Evolutionary conservation across 2,797 vertebrate genomes (phyloP), one percentile per base, ranked within the genome.

Genomic region (Sylvia borin): DNA sequence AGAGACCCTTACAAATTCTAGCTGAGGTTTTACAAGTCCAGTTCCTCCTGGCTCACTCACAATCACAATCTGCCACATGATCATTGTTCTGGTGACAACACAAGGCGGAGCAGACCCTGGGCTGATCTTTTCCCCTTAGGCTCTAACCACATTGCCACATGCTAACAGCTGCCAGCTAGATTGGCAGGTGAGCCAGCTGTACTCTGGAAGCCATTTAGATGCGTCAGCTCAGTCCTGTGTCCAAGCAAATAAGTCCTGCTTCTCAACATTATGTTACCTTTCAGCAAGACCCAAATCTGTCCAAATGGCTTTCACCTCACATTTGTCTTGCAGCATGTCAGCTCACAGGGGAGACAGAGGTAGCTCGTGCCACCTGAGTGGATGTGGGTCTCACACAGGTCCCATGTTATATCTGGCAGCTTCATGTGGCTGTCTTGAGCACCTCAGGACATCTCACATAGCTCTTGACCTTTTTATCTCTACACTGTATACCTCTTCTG

Each of bases 201-300:
- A 7, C 43, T 91, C 88, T 93, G 94, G 88, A 95, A 93, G 31
- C 42, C 72, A 70, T 82, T 93, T 57, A 50, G 55, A 57, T 71
- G 77, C 12, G 67, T 87, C 67, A 88, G 51, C 80, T 84, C 74
- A 53, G 58, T n/a, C 40, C 80, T 57, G 36, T 54, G 67, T 62
- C 71, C 45, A 31, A 71, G 86, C 42, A 88, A 92, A 38, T 40
- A 57, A 53, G 77, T 74, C 50, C 55, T 73, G 53, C 47, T 90
- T 79, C 74, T 87, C 71, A 53, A 47, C 10, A 27, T 66, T 22
- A 27, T 5, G 2, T 42, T 76, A 79, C 55, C 73, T 93, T 92
- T 92, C 83, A 95, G 85, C 64, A 93, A 66, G 83, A 67, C 38
- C 25, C 77, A 91, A 65, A 79, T 67, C 19, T 91, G 38, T 50